Evolutionary conservation across 2,797 vertebrate species (phyloP).

Genomic region (Babyrousa celebensis): DNA sequence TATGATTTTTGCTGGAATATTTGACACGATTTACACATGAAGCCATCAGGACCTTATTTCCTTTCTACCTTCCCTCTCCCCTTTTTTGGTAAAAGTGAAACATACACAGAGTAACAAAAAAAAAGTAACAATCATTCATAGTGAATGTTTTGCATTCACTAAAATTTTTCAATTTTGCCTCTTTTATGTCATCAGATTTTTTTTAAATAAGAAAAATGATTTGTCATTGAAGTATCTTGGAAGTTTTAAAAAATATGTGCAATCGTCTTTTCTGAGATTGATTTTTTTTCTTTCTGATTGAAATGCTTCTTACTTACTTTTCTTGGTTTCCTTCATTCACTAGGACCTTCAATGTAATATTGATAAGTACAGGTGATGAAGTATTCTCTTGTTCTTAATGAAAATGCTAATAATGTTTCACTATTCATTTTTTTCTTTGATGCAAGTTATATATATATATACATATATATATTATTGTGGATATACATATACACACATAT

Average conservation of each 20-base stretch:
- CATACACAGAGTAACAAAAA: neutral
- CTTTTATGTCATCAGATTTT: neutral
- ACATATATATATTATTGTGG: neutral
- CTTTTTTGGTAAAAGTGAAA: neutral
- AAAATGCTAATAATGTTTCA: constrained; percentile 17
- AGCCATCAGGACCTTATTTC: neutral
- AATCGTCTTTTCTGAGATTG: neutral
- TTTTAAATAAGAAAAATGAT: neutral
- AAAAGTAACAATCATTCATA: neutral
- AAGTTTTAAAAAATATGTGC: neutral
- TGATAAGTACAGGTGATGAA: neutral
- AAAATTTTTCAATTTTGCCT: neutral
- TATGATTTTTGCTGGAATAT: neutral
- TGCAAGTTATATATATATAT: neutral
- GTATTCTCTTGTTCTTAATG: neutral
- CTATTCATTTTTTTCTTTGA: neutral
- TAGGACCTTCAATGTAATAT: neutral
- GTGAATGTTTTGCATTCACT: neutral
- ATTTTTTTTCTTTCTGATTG: neutral
- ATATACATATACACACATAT: neutral
- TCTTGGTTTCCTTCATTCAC: neutral
- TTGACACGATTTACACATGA: neutral
- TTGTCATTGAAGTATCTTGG: neutral
- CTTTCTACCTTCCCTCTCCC: neutral
- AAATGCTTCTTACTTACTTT: neutral